phyloP scores from a whole-genome alignment of 2,888 invertebrate genomes.

The Heliconius ethilla region DNA sequence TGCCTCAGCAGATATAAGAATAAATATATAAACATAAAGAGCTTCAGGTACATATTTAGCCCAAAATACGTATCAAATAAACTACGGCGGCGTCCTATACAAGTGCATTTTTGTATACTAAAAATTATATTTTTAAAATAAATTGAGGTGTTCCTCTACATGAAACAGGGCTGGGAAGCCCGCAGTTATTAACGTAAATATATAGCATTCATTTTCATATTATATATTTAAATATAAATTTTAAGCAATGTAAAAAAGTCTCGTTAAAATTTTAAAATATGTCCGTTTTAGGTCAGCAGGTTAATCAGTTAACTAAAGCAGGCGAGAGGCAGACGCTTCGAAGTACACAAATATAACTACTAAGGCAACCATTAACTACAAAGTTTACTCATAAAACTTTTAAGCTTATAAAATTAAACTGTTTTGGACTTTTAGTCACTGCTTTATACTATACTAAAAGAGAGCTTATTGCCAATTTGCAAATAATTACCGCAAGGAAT shows the following conservation, averaged over 20 bases:
- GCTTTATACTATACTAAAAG: neutral
- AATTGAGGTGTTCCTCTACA: neutral
- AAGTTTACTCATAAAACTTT: neutral
- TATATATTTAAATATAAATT: constrained; percentile 13
- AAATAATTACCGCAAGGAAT: neutral
- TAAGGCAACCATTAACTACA: constrained; percentile 2
- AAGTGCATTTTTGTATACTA: no score
- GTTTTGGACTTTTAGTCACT: neutral
- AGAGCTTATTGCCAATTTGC: neutral
- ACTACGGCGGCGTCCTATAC: no score
- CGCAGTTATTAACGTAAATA: neutral
- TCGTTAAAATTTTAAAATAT: constrained; percentile 17
- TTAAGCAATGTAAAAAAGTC: constrained; percentile 5
- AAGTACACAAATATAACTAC: constrained; percentile 11
- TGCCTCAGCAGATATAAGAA: neutral
- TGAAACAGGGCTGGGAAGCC: neutral
- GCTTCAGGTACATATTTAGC: neutral
- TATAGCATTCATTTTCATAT: neutral
- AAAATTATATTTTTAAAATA: neutral
- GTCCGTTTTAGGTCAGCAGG: constrained; percentile 24
- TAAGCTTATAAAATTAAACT: constrained; percentile 2
- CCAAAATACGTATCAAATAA: neutral
- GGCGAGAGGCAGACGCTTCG: constrained; percentile 19
- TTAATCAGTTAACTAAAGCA: constrained; percentile 24
- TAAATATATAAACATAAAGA: neutral